Base-by-base conservation (phyloP, 2,113 vertebrate genomes). In the Macquaria ambigua region DNA sequence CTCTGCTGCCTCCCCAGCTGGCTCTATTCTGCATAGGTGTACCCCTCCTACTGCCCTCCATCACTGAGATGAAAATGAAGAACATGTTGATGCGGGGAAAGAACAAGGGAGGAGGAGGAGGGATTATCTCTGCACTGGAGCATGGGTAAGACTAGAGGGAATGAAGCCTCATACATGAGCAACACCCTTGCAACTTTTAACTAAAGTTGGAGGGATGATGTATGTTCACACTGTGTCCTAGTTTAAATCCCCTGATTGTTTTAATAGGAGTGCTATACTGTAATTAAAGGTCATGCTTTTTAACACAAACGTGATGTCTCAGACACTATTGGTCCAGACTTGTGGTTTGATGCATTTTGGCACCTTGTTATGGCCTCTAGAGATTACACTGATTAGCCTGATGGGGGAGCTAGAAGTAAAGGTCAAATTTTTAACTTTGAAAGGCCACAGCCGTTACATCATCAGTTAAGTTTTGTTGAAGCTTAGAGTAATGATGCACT, bases 1-100 rank as follows among this genome's bases (percentile, higher is more conserved):
- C 95, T 0, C 81, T 70, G 23, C 0, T 97, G 73, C 97, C 96
- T 34, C 96, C 98, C 0, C 97, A 96, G 91, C 94, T 99, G 68
- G 97, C 97, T 0, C 94, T 99, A 81, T 99, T 99, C 95, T 99
- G 98, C 86, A 90, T 98, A 4, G 98, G 93, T 12, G 96, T 95
- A 3, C 98, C 98, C 0, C 96, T 98, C 46, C 91, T 97, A n/a
- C 95, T 97, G 81, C 97, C 98, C 79, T 94, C 97, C 28, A 82
- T 95, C 86, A 89, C 95, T 0, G 97, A 99, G 83, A 95, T 96
- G 95, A 98, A 97, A 89, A 95, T 97, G 95, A 99, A 97, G 94
- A 96, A 91, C 61, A 79, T 96, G 53, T 86, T 97, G 76, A 88
- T 97, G 93, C 95, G 96, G 91, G 92, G 95, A 43, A 98, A 97